phyloP scores from a whole-genome alignment of 2,797 vertebrate genomes.

The Anguilla obscura region DNA sequence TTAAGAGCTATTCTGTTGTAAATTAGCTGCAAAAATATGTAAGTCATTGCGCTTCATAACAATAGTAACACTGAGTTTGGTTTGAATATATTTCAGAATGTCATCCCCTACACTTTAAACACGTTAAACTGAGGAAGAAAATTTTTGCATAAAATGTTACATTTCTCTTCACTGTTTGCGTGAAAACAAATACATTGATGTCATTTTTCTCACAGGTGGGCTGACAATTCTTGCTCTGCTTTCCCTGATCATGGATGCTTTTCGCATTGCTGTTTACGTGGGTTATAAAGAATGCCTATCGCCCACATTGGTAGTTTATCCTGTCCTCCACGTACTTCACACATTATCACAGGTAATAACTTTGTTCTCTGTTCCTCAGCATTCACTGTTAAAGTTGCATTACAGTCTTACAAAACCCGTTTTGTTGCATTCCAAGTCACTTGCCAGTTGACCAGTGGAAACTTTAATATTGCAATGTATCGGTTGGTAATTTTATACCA shows the following conservation, averaged over 20 bases:
- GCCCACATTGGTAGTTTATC: constrained; percentile 84
- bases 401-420: constrained; percentile 51
- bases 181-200: background rate
- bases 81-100: too few species aligned
- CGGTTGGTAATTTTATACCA: background rate
- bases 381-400: background rate
- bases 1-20: too few species aligned
- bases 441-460: background rate
- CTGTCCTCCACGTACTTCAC: constrained; percentile 84
- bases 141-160: too few species aligned
- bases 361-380: background rate
- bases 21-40: too few species aligned
- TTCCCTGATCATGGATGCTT: constrained; percentile 90
- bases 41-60: too few species aligned
- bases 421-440: constrained; percentile 49
- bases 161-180: background rate
- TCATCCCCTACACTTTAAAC: too few species aligned
- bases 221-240: constrained; percentile 89
- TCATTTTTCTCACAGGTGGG: constrained; percentile 74
- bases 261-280: constrained; percentile 90
- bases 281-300: constrained; percentile 88
- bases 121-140: too few species aligned
- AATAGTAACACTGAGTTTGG: too few species aligned
- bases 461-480: background rate
- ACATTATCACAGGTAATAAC: constrained; percentile 88